A percentile compares a stretch with the other conserved stretches of the same genome.
Conservation (phyloP, 2,797 vertebrate species). For the Kryptolebias ocellatus region DNA sequence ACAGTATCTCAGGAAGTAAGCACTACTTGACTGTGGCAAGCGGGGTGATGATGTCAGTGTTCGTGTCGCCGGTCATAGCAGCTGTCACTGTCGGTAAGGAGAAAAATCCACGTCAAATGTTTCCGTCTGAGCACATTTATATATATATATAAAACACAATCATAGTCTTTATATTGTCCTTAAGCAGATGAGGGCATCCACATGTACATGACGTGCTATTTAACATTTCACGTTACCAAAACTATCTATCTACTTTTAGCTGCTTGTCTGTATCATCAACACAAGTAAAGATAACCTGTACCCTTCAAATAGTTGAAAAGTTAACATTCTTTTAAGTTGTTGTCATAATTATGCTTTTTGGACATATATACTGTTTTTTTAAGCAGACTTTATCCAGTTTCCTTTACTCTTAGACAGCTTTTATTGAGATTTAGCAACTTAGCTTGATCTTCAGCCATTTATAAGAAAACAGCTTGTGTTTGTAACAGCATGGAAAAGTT, state of each 20-base stretch:
- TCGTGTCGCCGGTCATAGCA: conserved; percentile 90
- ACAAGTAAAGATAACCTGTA: too few relatives aligned
- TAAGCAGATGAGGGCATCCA: too few relatives aligned
- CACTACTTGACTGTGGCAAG: conserved; percentile 90
- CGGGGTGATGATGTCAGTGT: conserved; percentile 88
- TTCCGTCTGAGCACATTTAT: too few relatives aligned
- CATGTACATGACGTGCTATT: too few relatives aligned
- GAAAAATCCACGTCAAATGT: conserved; percentile 9
- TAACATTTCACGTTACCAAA: not conserved
- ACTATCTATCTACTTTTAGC: too few relatives aligned
- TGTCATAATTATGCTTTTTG: not conserved
- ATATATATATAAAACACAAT: too few relatives aligned
- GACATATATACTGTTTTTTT: not conserved
- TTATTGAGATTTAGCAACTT: not conserved
- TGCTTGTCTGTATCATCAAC: too few relatives aligned
- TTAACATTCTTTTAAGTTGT: not conserved
- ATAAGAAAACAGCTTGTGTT: too few relatives aligned
- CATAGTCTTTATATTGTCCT: too few relatives aligned
- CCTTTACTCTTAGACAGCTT: not conserved
- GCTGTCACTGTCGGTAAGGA: conserved; percentile 88
- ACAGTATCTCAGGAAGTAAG: conserved; percentile 90
- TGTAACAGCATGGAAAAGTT: too few relatives aligned
- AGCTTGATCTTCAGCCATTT: too few relatives aligned
- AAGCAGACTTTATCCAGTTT: not conserved
- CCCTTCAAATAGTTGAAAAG: not conserved